Conservation (phyloP, 2,797 vertebrate species). For the Rhincodon typus region DNA sequence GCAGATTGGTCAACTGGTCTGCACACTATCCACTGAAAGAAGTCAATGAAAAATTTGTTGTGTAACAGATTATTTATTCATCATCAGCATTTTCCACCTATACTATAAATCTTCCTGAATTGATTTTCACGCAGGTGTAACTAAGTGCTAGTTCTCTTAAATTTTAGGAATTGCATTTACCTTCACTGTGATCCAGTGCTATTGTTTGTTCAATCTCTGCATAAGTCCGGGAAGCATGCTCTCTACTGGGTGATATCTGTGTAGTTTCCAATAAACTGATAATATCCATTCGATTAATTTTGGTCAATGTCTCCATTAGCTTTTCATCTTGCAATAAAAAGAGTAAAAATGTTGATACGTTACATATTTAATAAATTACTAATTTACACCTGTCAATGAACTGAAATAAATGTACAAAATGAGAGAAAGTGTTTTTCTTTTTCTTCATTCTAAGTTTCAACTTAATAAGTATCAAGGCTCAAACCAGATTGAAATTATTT, state of each 20-base stretch:
- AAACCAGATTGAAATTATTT: not conserved
- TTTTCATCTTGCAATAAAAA: conserved; percentile 60
- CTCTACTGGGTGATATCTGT: conserved; percentile 61
- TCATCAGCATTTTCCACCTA: not conserved
- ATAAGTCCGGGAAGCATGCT: conserved; percentile 67
- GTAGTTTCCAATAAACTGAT: conserved; percentile 86
- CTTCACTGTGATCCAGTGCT: conserved; percentile 83
- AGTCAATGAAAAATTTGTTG: not conserved
- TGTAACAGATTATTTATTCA: not conserved
- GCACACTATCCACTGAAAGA: not conserved
- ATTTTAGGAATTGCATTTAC: conserved; percentile 49
- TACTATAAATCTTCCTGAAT: not conserved
- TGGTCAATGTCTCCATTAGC: conserved; percentile 79
- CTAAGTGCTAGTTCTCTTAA: not conserved
- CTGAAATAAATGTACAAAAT: not conserved
- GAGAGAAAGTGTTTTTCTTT: not conserved
- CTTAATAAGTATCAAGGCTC: too few relatives aligned
- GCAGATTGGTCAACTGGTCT: not conserved
- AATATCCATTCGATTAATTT: conserved; percentile 97
- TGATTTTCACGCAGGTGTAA: not conserved
- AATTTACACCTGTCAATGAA: not conserved
- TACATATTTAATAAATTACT: not conserved
- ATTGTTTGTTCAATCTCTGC: conserved; percentile 82
- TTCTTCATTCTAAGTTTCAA: not conserved
- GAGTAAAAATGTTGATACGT: not conserved